Evolutionary conservation across 2,888 invertebrate species (phyloP).

Genomic region (Cephus pulcher): DNA sequence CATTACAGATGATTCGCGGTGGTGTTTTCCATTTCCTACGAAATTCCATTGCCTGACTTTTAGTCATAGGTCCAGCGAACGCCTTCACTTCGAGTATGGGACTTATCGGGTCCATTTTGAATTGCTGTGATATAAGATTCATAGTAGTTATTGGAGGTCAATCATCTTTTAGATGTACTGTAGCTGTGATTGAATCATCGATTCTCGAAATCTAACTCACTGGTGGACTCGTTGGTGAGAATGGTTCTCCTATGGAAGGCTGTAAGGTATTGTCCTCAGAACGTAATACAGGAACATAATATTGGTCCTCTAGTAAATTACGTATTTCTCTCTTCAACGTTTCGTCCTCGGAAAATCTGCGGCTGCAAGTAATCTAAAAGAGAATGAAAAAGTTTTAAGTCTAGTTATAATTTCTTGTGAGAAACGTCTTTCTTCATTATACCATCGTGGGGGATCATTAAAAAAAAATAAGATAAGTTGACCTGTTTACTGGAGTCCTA

Average conservation of each 20-base stretch:
- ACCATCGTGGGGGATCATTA: too few species aligned
- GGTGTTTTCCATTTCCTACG: conserved; percentile 87
- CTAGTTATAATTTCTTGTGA: not conserved
- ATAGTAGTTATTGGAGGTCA: not conserved
- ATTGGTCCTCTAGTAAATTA: conserved; percentile 77
- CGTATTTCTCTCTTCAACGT: conserved; percentile 70
- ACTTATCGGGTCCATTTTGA: conserved; percentile 75
- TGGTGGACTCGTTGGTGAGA: conserved; percentile 78
- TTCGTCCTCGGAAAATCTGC: conserved; percentile 68
- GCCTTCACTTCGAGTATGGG: conserved; percentile 84
- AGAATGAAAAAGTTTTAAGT: conserved; percentile 4
- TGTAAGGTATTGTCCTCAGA: conserved; percentile 80
- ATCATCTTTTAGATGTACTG: not conserved
- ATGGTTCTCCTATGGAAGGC: conserved; percentile 83
- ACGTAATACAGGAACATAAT: conserved; percentile 89
- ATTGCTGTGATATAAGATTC: conserved; percentile 66
- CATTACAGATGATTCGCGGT: conserved; percentile 68
- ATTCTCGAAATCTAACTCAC: conserved; percentile 66
- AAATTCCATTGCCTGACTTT: conserved; percentile 77
- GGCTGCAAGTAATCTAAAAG: conserved; percentile 80
- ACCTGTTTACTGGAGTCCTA: too few species aligned
- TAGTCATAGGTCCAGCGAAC: conserved; percentile 92
- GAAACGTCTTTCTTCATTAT: too few species aligned
- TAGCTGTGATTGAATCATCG: not conserved
- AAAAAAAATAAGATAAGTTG: too few species aligned